Conservation (phyloP, 2,888 invertebrate genomes). For the Hypselothyrea guttata region DNA sequence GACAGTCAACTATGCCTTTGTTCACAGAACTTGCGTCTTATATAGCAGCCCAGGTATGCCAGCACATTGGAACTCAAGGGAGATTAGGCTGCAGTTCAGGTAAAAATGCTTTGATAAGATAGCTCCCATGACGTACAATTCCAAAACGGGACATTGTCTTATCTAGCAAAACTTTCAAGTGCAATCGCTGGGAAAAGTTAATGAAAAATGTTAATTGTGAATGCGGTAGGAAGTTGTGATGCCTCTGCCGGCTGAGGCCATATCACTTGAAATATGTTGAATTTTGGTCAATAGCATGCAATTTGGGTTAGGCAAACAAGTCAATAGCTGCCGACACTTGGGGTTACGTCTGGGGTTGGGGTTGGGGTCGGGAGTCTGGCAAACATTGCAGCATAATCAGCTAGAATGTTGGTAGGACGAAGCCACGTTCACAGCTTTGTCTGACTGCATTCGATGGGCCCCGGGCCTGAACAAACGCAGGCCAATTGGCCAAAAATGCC, state of each 20-base stretch:
- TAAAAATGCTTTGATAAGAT: constrained; percentile 49
- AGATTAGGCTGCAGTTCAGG: constrained; percentile 25
- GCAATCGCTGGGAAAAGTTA: constrained; percentile 46
- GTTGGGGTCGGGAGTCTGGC: constrained; percentile 39
- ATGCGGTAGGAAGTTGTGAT: too few relatives aligned
- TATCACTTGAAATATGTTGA: constrained; percentile 58
- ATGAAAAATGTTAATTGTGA: constrained; percentile 42
- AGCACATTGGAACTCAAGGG: too few relatives aligned
- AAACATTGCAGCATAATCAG: constrained; percentile 72
- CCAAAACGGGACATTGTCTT: constrained; percentile 13
- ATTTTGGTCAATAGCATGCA: constrained; percentile 69
- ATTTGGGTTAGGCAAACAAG: constrained; percentile 75
- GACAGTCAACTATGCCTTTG: constrained; percentile 49
- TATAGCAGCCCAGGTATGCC: constrained; percentile 21
- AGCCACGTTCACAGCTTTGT: constrained; percentile 42
- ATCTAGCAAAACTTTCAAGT: constrained; percentile 59
- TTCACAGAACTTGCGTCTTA: constrained; percentile 32
- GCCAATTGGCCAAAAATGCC: constrained; percentile 70
- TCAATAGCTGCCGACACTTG: constrained; percentile 28
- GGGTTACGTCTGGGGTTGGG: too few relatives aligned
- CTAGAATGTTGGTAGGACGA: constrained; percentile 2
- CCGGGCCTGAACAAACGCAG: constrained; percentile 40
- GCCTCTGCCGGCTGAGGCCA: constrained; percentile 14
- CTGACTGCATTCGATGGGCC: constrained; percentile 60
- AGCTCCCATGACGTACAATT: constrained; percentile 13